Evolutionary conservation across 2,113 vertebrate species (phyloP).

Genomic region (Solea solea): DNA sequence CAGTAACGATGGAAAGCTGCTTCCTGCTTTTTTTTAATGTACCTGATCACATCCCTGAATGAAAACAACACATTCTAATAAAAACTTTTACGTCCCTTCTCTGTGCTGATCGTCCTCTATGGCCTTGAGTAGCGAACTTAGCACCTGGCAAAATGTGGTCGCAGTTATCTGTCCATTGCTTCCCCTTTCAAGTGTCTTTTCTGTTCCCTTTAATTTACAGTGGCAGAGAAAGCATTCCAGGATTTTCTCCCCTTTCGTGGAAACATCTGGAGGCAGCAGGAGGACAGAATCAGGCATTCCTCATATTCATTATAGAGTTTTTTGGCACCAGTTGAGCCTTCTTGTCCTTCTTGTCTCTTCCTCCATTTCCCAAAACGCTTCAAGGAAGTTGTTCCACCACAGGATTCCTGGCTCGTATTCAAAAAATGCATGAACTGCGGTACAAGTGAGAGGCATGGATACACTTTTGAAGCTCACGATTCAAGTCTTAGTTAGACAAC

Average conservation of each 20-base stretch:
- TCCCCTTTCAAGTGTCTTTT: constrained; percentile 42
- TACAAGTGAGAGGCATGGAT: constrained; percentile 27
- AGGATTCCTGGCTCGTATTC: constrained; percentile 46
- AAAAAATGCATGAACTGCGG: constrained; percentile 32
- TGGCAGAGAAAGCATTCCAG: constrained; percentile 25
- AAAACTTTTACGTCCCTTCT: constrained; percentile 18
- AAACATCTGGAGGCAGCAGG: constrained; percentile 58
- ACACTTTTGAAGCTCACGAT: constrained; percentile 48
- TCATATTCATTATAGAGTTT: constrained; percentile 54
- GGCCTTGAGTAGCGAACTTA: constrained; percentile 35
- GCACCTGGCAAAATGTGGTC: constrained; percentile 56
- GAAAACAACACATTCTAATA: constrained; percentile 20
- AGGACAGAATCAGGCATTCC: constrained; percentile 59
- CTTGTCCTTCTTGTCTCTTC: constrained; percentile 26
- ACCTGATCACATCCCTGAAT: constrained; percentile 55
- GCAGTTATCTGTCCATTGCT: constrained; percentile 27
- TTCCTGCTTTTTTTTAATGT: constrained; percentile 17
- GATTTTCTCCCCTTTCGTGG: constrained; percentile 2
- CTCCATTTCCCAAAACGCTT: constrained; percentile 24
- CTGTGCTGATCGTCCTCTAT: constrained; percentile 27
- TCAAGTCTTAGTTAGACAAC: constrained; percentile 59
- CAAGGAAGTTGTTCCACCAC: constrained; percentile 24
- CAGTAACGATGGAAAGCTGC: constrained; percentile 4
- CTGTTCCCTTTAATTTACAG: constrained; percentile 32
- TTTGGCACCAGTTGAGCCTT: constrained; percentile 73